Evolutionary conservation across 1,140 invertebrate species (phyloP).

Genomic region (Gonioctena quinquepunctata): DNA sequence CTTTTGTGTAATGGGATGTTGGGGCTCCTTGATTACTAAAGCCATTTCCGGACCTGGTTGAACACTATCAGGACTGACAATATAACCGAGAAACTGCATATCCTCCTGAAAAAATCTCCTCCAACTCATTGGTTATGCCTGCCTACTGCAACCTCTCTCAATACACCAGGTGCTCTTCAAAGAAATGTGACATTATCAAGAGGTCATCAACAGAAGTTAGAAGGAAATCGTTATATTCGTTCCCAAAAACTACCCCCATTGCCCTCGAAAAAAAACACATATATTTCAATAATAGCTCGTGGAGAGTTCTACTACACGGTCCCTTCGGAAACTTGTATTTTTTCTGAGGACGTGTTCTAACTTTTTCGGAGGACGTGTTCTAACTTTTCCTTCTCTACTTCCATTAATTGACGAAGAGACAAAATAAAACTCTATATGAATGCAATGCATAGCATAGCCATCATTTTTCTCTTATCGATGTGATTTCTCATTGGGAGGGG

Average conservation of each 20-base stretch:
- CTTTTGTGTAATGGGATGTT: neutral
- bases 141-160: neutral
- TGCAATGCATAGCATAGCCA: no score
- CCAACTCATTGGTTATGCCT: neutral
- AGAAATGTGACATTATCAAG: neutral
- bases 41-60: neutral
- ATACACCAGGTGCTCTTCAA: neutral
- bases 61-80: neutral
- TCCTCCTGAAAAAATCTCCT: neutral
- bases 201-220: conserved; percentile 1
- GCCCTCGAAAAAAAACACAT: neutral
- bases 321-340: no score
- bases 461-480: no score
- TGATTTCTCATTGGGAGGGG: no score
- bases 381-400: neutral
- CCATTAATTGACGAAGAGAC: no score
- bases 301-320: neutral
- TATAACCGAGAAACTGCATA: neutral
- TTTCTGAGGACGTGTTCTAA: no score
- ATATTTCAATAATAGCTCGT: neutral
- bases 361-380: neutral
- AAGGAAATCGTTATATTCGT: neutral
- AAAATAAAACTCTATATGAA: no score
- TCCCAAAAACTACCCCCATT: neutral
- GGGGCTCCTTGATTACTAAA: no score